Base-by-base conservation (phyloP, 2,113 vertebrate species). In the Fregata magnificens region DNA sequence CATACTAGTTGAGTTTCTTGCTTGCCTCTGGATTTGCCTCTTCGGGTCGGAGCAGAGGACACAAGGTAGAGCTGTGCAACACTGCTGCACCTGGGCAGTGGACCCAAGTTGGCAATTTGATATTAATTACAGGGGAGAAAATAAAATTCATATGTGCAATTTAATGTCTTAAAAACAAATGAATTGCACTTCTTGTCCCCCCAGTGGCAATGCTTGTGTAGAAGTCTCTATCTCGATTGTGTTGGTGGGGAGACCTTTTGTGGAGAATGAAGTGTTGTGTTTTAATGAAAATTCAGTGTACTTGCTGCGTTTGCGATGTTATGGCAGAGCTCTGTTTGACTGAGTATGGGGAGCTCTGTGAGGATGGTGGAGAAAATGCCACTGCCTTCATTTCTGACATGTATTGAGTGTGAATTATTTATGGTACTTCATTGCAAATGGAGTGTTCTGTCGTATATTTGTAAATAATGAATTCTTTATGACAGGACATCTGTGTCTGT, bases 391-490 rank as follows among this genome's bases (percentile, higher is more conserved):
- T 73, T 96, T 95, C 36, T 71, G 78, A 88, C 74, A 79, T 0
- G 0, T 79, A 63, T n/a, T 52, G n/a, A 38, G 5, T 15, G 3
- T 90, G 73, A 96, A 94, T 93, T 93, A 94, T 96, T 96, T 91
- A 93, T 72, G 52, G 81, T 56, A 82, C 66, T 76, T 95, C 74
- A 79, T 63, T 93, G 62, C 77, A 88, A 93, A 92, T 63, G n/a
- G 79, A 95, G 38, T 63, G 55, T 93, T 94, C 63, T 83, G 72
- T 88, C 84, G 86, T 67, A 16, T 95, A 86, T 95, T 94, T 96
- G 88, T 93, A 95, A 93, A 86, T 74, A 93, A 95, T 92, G 63
- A 93, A 93, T 95, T 95, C 76, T 93, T 95, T 90, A 96, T 94
- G 59, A 52, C n/a, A 52, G 82, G 92, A 53, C 84, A 88, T 65